Base-by-base conservation (phyloP, 2,888 invertebrate species). In the Eupsilia transversa region DNA sequence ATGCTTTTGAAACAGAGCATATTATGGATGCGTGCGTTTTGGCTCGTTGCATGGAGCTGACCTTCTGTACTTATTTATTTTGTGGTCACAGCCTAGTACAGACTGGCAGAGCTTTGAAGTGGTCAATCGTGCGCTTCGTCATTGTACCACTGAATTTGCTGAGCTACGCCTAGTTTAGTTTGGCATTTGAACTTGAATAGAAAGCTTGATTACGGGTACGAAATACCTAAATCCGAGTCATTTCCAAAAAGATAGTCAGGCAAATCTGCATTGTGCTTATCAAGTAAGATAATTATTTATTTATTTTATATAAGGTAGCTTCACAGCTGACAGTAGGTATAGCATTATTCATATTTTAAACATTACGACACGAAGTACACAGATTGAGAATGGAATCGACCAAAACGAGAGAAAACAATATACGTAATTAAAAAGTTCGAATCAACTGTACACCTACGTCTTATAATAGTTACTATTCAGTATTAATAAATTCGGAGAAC, bases 171-270 rank as follows among this genome's bases (percentile, higher is more conserved):
- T 49, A 20, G 43, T 63, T 52, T 67, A 33, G 30, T 82, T 82
- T 67, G 43, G 17, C 9, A 59, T 61, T 67, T 64, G 38, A 77
- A 60, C 69, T 69, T 69, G 64, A 65, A 77, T 77, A 30, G 41
- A 35, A 17, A 14, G 20, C 35, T 77, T 68, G 59, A 79, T 79
- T 59, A 46, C 30, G 9, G 57, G 33, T 60, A 30, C n/a, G 9
- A 41, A 17, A 57, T 43, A 12, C 9, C n/a, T 41, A 33, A 80
- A 57, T 5, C 33, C 14, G 2, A 49, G 12, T 38, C 14, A n/a
- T n/a, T n/a, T n/a, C n/a, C n/a, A n/a, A 1, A 17, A n/a, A 60
- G 60, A 35, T n/a, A 35, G 35, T 33, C 12, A n/a, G 3, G 12
- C 5, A 35, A 38, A 9, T 38, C 27, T 41, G 27, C 10, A n/a